phyloP scores from a whole-genome alignment of 2,113 vertebrate species.

The Tychaedon coryphoeus region DNA sequence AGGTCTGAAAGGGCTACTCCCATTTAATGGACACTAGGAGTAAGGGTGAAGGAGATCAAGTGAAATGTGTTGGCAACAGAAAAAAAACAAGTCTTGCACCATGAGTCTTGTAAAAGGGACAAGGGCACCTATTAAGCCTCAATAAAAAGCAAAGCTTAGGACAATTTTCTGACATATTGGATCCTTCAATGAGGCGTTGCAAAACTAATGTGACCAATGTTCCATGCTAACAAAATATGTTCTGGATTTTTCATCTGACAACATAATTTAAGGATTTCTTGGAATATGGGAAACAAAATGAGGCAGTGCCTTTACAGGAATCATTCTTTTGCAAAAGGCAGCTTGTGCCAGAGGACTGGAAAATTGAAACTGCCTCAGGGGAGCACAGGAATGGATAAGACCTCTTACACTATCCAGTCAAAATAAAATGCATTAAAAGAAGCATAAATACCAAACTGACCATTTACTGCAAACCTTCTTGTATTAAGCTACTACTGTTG shows the following conservation, averaged over 20 bases:
- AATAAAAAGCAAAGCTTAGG: background rate
- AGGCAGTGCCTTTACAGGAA: background rate
- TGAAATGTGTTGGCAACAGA: background rate
- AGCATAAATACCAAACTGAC: background rate
- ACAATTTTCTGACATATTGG: constrained; percentile 28
- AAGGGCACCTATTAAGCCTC: background rate
- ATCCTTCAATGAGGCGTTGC: background rate
- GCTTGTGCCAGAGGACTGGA: background rate
- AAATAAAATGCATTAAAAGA: background rate
- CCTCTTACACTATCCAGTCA: background rate
- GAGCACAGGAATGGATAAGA: background rate
- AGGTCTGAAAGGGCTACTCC: background rate
- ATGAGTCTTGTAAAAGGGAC: background rate
- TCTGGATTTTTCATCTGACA: background rate
- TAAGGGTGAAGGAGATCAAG: background rate
- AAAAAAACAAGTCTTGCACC: background rate
- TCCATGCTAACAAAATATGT: background rate
- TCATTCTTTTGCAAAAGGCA: background rate
- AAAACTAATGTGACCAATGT: background rate
- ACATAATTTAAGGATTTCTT: constrained; percentile 1
- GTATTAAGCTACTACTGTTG: background rate
- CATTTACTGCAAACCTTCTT: background rate
- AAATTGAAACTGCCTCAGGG: background rate
- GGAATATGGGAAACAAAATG: background rate
- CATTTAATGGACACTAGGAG: background rate